These are phyloP conservation scores for Cynodonichthys magdalenae DNA, from an alignment of 2,797 vertebrate genomes.

Conservation along the genomic window DNA sequence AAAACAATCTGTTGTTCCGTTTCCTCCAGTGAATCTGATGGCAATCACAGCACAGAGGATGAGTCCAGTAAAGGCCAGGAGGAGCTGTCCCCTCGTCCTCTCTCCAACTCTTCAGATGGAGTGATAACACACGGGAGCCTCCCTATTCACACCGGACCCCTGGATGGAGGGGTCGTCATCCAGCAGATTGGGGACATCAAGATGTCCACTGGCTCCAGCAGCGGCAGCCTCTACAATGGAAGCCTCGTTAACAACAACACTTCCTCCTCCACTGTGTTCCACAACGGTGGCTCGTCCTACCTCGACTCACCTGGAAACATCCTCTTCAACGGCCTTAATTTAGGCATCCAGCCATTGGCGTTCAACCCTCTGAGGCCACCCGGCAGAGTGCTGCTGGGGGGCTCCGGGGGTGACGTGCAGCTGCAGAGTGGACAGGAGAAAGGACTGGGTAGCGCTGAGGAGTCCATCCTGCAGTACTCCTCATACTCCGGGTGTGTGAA, in stretches of 20 bases:
- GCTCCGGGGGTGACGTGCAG: conserved; percentile 87
- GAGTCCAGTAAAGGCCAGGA: conserved; percentile 98
- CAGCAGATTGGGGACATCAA: conserved; percentile 97
- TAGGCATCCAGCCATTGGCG: conserved; percentile 89
- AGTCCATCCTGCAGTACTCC: conserved; percentile 81
- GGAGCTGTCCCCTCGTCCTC: conserved; percentile 92
- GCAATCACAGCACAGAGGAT: conserved; percentile 88
- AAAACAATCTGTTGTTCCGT: conserved; percentile 2
- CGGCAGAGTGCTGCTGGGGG: conserved; percentile 81
- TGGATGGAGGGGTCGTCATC: conserved; percentile 87
- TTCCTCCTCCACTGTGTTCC: conserved; percentile 89
- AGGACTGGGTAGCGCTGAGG: conserved; percentile 84
- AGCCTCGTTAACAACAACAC: conserved; percentile 88
- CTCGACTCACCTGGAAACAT: conserved; percentile 93
- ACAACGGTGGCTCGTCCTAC: conserved; percentile 93
- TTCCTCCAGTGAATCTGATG: conserved; percentile 75
- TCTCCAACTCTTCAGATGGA: conserved; percentile 87
- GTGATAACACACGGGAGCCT: conserved; percentile 84
- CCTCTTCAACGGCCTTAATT: conserved; percentile 92
- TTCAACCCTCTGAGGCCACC: conserved; percentile 87
- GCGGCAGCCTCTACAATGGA: conserved; percentile 88
- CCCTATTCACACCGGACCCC: conserved; percentile 71
- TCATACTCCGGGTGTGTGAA: conserved; percentile 88
- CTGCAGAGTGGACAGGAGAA: conserved; percentile 87
- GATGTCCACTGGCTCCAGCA: conserved; percentile 87